Evolutionary conservation across 1,140 invertebrate genomes (phyloP).

Genomic region (Rhynchophorus ferrugineus): DNA sequence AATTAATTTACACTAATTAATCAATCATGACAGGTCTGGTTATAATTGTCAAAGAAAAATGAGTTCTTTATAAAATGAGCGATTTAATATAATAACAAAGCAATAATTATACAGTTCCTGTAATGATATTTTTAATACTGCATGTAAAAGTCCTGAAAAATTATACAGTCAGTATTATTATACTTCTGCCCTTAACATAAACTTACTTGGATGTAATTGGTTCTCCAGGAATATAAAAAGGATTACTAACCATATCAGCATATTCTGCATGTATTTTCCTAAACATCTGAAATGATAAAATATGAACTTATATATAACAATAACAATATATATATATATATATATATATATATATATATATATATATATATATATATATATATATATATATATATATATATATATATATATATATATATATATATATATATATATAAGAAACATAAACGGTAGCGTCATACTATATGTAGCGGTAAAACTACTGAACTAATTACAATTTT

Average conservation of each 20-base stretch:
- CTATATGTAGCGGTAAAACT: neutral
- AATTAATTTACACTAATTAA: too few relatives aligned
- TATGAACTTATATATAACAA: too few relatives aligned
- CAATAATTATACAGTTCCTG: conserved; percentile 39
- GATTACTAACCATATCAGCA: conserved; percentile 88
- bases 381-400: too few relatives aligned
- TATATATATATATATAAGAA: too few relatives aligned
- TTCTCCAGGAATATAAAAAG: conserved; percentile 87
- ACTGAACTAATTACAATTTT: conserved; percentile 2
- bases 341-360: too few relatives aligned
- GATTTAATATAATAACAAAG: too few relatives aligned
- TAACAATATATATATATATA: too few relatives aligned
- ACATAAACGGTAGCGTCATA: too few relatives aligned
- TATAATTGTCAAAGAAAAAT: too few relatives aligned
- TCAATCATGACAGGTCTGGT: neutral
- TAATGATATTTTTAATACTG: conserved; percentile 55
- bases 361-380: too few relatives aligned
- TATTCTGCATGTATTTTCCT: conserved; percentile 84
- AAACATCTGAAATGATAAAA: conserved; percentile 80
- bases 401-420: too few relatives aligned
- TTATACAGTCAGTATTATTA: conserved; percentile 18
- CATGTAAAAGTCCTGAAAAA: conserved; percentile 55
- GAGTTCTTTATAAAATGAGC: too few relatives aligned
- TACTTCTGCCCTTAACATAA: conserved; percentile 6
- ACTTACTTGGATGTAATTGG: conserved; percentile 70